These are phyloP conservation scores for Pocillopora grandis DNA, from an alignment of 92 coral and sea anemone species.

Conservation along the genomic window DNA sequence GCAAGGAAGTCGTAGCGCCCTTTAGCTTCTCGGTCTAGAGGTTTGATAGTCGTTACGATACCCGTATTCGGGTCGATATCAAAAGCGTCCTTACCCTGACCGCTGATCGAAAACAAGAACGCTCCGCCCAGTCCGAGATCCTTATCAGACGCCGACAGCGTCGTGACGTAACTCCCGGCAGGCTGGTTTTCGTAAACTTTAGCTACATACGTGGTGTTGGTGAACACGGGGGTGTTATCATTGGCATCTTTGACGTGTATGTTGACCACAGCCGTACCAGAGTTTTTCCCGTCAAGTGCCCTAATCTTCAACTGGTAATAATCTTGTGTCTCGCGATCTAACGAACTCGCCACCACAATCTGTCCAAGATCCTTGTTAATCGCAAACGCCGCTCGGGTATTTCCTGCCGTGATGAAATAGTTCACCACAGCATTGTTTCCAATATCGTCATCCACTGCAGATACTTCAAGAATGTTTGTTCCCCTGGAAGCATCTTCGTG, in stretches of 20 bases:
- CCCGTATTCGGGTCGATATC: constrained; percentile 70
- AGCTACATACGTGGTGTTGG: constrained; percentile 55
- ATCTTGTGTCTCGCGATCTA: constrained; percentile 77
- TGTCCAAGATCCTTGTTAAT: constrained; percentile 76
- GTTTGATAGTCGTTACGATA: constrained; percentile 54
- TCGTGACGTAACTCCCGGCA: constrained; percentile 63
- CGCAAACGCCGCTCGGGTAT: constrained; percentile 75
- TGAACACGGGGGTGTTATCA: constrained; percentile 85
- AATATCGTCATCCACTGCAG: constrained; percentile 78
- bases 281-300: constrained; percentile 91
- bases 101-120: constrained; percentile 72
- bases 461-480: constrained; percentile 59
- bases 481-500: constrained; percentile 67
- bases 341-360: constrained; percentile 66
- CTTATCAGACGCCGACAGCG: constrained; percentile 74
- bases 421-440: constrained; percentile 79
- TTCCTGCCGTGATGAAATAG: constrained; percentile 83
- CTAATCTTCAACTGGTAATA: constrained; percentile 69
- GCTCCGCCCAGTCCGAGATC: constrained; percentile 69
- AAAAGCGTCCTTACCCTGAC: constrained; percentile 75
- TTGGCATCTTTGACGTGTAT: constrained; percentile 68
- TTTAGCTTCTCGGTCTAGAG: constrained; percentile 71
- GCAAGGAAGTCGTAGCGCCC: constrained; percentile 86
- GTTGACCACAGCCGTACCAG: constrained; percentile 70
- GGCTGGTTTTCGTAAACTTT: constrained; percentile 65